Evolutionary conservation across 1,140 invertebrate genomes (phyloP).

Genomic region (Coptotermes formosanus): DNA sequence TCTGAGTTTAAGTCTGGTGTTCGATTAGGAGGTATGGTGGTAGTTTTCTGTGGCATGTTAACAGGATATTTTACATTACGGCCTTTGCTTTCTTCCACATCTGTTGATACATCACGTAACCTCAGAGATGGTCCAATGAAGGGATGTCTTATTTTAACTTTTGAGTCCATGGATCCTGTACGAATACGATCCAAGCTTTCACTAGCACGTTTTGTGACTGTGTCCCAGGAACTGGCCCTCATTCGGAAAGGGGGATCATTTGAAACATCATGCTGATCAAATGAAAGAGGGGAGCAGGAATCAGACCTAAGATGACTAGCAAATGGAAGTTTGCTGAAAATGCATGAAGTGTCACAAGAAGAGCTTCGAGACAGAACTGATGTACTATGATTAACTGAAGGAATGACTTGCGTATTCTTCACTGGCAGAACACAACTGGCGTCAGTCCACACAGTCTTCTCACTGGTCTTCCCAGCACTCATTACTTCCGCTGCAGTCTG

Average conservation of each 20-base stretch:
- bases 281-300: slow-evolving; percentile 4
- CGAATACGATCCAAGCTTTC: slow-evolving; percentile 27
- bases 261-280: neutral
- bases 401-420: neutral
- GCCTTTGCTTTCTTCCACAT: neutral
- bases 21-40: neutral
- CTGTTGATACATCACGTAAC: neutral
- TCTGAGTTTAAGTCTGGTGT: neutral
- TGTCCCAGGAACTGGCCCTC: slow-evolving; percentile 41
- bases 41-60: neutral
- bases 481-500: neutral
- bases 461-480: neutral
- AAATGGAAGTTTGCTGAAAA: neutral
- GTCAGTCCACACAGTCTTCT: too few species aligned
- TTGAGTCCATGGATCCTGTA: slow-evolving; percentile 34
- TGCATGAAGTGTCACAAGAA: neutral
- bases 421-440: neutral
- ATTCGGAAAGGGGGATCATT: slow-evolving; percentile 37
- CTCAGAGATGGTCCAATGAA: neutral
- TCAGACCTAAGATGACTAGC: slow-evolving; percentile 2
- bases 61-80: neutral
- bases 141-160: neutral
- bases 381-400: neutral
- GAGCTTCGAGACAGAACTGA: neutral
- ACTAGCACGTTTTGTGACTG: slow-evolving; percentile 35